Percentiles rank a stretch among this genome's conserved stretches.
These are phyloP conservation scores for Candidula unifasciata DNA, from an alignment of 2,888 invertebrate genomes.

Conservation along the genomic window DNA sequence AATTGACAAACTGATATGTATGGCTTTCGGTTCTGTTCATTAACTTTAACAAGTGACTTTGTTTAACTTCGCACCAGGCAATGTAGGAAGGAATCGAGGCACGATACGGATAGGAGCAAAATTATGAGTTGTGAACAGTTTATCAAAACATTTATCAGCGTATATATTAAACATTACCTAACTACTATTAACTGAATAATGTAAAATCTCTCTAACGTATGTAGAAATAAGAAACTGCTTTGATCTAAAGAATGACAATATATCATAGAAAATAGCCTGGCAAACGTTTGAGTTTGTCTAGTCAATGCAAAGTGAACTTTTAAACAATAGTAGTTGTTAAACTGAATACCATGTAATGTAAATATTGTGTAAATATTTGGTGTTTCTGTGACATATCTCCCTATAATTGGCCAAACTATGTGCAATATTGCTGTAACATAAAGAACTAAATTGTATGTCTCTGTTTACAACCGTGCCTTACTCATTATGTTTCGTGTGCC, in stretches of 20 bases:
- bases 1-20: too few relatives aligned
- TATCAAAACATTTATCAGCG: background rate
- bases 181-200: background rate
- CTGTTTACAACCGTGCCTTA: conserved; percentile 20
- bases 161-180: too few relatives aligned
- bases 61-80: too few relatives aligned
- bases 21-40: too few relatives aligned
- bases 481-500: background rate
- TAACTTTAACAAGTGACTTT: too few relatives aligned
- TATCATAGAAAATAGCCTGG: background rate
- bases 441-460: background rate
- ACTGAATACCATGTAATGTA: background rate
- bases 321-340: background rate
- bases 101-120: too few relatives aligned
- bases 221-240: background rate
- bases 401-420: conserved; percentile 22
- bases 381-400: too few relatives aligned
- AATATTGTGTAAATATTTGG: conserved; percentile 6
- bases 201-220: background rate
- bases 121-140: background rate
- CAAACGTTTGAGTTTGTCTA: background rate
- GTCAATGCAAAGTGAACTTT: background rate
- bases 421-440: conserved; percentile 44
- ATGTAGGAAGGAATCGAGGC: background rate
- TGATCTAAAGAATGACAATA: background rate